phyloP scores from a whole-genome alignment of 1,140 invertebrate species.

The Calliopsis andreniformis region DNA sequence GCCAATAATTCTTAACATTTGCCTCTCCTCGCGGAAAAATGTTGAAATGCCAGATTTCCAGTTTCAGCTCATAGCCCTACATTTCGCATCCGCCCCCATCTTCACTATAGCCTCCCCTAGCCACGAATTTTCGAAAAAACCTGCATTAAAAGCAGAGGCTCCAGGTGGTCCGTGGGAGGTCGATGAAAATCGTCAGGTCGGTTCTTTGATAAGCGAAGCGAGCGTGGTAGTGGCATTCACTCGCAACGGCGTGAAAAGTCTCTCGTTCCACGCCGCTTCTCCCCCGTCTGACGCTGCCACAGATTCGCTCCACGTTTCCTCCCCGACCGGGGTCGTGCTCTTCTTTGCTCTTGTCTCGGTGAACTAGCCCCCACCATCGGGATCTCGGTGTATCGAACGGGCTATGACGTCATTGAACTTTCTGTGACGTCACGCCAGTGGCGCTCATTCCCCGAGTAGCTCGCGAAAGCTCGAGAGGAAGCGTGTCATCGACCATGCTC shows the following conservation, averaged over 20 bases:
- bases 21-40: too few relatives aligned
- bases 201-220: conserved; percentile 30
- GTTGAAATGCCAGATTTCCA: too few relatives aligned
- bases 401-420: conserved; percentile 75
- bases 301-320: neutral
- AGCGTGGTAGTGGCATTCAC: conserved; percentile 19
- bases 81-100: too few relatives aligned
- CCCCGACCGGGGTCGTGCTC: neutral
- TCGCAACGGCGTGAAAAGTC: conserved; percentile 51
- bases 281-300: neutral
- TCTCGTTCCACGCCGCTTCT: conserved; percentile 23
- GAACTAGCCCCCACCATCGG: conserved; percentile 59
- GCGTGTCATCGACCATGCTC: conserved; percentile 21
- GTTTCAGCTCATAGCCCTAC: too few relatives aligned
- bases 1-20: too few relatives aligned
- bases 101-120: too few relatives aligned
- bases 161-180: neutral
- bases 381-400: conserved; percentile 75
- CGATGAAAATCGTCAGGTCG: conserved; percentile 16
- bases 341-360: conserved; percentile 51
- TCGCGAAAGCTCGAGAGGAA: neutral
- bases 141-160: neutral
- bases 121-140: too few relatives aligned
- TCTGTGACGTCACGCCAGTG: conserved; percentile 74
- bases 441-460: conserved; percentile 49